Conservation (phyloP, 1,140 invertebrate species). For the Sinella curviseta region DNA sequence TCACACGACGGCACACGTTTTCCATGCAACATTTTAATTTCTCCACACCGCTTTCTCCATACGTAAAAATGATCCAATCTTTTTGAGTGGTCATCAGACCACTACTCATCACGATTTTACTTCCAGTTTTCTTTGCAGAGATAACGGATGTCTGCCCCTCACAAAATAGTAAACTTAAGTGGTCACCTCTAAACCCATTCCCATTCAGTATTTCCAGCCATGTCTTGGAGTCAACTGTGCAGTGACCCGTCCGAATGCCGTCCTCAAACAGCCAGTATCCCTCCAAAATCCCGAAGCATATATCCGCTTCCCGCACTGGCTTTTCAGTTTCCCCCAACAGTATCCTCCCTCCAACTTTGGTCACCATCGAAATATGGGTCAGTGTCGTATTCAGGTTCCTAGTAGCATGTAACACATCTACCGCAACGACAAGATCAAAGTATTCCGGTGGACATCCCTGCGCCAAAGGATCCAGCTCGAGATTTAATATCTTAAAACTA, state of each 20-base stretch:
- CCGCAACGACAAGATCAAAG: slow-evolving; percentile 21
- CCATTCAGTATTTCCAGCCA: background rate
- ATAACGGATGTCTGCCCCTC: too few species aligned
- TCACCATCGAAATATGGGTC: background rate
- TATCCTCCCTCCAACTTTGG: background rate
- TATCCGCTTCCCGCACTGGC: background rate
- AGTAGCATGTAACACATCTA: too few species aligned
- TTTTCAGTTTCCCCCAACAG: background rate
- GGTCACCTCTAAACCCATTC: background rate
- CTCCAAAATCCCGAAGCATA: too few species aligned
- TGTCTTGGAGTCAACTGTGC: background rate
- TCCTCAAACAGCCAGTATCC: background rate
- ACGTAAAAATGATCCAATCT: background rate
- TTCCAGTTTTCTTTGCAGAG: background rate
- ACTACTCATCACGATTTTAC: background rate
- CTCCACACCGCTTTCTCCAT: too few species aligned
- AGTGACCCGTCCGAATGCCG: background rate
- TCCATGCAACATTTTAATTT: too few species aligned
- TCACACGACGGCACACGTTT: too few species aligned
- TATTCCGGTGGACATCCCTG: slow-evolving; percentile 26
- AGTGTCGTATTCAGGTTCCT: background rate
- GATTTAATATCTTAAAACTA: background rate
- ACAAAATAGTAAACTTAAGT: too few species aligned
- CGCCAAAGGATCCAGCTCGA: slow-evolving; percentile 11
- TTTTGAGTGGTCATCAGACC: background rate